Base-by-base conservation (phyloP, 2,113 vertebrate genomes). In the Gobiocypris rarus region DNA sequence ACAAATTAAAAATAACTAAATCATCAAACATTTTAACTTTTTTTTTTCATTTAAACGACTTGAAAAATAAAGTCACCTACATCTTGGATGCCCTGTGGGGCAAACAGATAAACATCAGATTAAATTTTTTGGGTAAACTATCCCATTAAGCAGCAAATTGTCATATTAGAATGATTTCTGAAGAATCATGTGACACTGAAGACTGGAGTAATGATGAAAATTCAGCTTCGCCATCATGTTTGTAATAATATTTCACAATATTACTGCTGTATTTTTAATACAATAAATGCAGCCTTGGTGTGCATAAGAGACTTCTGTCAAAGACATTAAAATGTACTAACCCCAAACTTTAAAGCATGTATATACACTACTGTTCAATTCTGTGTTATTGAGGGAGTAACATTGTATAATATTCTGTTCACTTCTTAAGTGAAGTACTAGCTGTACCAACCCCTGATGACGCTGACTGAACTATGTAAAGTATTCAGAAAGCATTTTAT, bases 401-500 rank as follows among this genome's bases (percentile, higher is more conserved):
- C 28, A 22, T 52, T 4, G n/a, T 76, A 41, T 43, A 24, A 81
- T 43, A 7, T 78, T 83, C 73, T 52, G 65, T 80, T 34, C 54
- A 34, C 56, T n/a, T 75, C 26, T 17, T 59, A 65, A 54, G 28
- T 50, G 9, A 67, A 81, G 70, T 5, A 34, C 50, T 22, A 38
- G 69, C 58, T 69, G 65, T 78, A 69, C 75, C 75, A 74, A 74
- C 58, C 82, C 74, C 69, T 81, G 76, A 54, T 77, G 69, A 54
- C 11, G 48, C 52, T 13, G 80, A 28, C 41, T 84, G 11, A 85
- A 70, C 81, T 75, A 43, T 83, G 83, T 70, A 80, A 83, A 84
- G 59, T 70, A 88, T 86, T 45, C 63, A 41, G 28, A 38, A 43
- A 41, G 45, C n/a, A 71, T 59, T 54, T 79, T 56, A 83, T 50